Evolutionary conservation across 2,888 invertebrate genomes (phyloP).

Genomic region (Steinernema scapterisci): DNA sequence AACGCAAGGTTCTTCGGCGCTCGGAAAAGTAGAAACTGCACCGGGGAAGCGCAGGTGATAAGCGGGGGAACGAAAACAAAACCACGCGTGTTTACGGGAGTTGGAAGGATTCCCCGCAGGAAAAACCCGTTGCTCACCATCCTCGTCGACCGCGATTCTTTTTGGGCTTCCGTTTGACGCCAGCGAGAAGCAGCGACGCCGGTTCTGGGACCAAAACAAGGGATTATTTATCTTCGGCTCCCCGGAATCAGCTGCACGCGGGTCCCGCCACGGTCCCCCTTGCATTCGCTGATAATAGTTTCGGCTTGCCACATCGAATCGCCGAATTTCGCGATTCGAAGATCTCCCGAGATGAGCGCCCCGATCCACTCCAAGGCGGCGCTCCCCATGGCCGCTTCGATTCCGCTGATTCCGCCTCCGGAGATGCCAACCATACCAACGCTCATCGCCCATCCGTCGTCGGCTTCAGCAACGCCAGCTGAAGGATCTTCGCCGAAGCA

Average conservation of each 20-base stretch:
- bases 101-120: constrained; percentile 6
- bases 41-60: too few relatives aligned
- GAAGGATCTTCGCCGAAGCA: background rate
- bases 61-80: constrained; percentile 4
- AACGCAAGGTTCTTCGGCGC: too few relatives aligned
- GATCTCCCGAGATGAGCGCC: background rate
- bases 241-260: too few relatives aligned
- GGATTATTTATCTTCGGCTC: too few relatives aligned
- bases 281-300: background rate
- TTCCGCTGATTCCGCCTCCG: constrained; percentile 47
- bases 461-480: background rate
- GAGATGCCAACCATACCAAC: constrained; percentile 43
- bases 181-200: too few relatives aligned
- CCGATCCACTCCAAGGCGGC: background rate
- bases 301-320: constrained; percentile 1
- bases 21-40: too few relatives aligned
- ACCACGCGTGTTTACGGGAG: background rate
- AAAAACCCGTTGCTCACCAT: background rate
- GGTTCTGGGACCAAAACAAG: too few relatives aligned
- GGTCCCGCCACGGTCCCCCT: background rate
- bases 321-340: background rate
- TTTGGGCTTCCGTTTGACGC: too few relatives aligned
- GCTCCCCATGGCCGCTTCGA: background rate
- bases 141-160: too few relatives aligned
- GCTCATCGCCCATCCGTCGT: background rate